Evolutionary conservation across 2,888 invertebrate genomes (phyloP).

Genomic region (Heteropelma amictum): DNA sequence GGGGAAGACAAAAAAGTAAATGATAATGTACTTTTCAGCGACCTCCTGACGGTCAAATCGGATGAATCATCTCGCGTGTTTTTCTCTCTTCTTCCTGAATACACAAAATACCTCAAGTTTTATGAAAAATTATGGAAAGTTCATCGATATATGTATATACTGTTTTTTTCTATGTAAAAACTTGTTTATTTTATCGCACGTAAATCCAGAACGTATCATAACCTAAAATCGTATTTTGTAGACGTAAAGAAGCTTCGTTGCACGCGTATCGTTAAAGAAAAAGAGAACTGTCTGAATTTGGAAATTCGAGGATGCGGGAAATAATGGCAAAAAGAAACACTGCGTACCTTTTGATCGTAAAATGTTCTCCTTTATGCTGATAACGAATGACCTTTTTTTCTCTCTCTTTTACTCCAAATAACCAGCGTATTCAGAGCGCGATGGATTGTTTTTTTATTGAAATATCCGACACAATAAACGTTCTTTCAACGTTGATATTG

Average conservation of each 20-base stretch:
- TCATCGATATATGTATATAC: background rate
- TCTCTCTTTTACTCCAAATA: constrained; percentile 14
- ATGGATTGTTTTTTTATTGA: constrained; percentile 8
- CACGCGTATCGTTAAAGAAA: background rate
- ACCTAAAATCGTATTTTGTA: background rate
- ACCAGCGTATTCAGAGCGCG: constrained; percentile 41
- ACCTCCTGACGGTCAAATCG: background rate
- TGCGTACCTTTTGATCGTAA: background rate
- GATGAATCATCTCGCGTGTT: constrained; percentile 11
- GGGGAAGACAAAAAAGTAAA: no score
- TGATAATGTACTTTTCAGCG: no score
- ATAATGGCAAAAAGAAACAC: background rate
- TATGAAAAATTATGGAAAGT: background rate
- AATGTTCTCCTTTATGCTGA: constrained; percentile 2
- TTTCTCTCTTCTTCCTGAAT: background rate
- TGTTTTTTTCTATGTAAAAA: no score
- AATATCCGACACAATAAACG: background rate
- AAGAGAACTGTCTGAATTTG: no score
- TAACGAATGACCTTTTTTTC: background rate
- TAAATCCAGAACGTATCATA: background rate
- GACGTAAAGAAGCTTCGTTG: background rate
- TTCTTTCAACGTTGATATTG: constrained; percentile 7
- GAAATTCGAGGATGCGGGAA: background rate
- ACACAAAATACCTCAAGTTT: background rate
- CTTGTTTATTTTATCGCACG: no score